Evolutionary conservation across 2,113 vertebrate species (phyloP).

Genomic region (Ia io): DNA sequence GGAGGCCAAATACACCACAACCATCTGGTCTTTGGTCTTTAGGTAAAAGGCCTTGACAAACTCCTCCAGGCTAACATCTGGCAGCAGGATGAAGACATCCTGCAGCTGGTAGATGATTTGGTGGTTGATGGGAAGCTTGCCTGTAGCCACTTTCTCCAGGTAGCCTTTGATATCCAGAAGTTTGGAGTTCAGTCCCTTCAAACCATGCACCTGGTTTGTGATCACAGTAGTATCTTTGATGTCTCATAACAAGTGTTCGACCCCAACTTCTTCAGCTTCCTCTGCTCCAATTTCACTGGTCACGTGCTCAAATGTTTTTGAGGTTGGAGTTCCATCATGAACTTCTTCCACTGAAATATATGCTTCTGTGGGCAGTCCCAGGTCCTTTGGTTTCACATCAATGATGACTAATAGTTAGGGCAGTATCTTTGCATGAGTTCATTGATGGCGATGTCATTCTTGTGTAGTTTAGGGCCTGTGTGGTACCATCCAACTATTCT

Average conservation of each 20-base stretch:
- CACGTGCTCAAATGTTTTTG: conserved; percentile 98
- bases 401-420: conserved; percentile 97
- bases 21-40: conserved; percentile 99
- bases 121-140: conserved; percentile 97
- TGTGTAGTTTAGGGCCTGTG: conserved; percentile 97
- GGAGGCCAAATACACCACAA: conserved; percentile 97
- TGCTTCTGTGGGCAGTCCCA: conserved; percentile 96
- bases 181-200: conserved; percentile 98
- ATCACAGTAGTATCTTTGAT: conserved; percentile 99
- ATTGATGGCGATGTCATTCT: conserved; percentile 99
- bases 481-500: conserved; percentile 99
- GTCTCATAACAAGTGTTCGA: conserved; percentile 96
- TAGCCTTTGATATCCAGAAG: conserved; percentile 96
- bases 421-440: conserved; percentile 99
- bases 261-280: conserved; percentile 97
- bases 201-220: conserved; percentile 98
- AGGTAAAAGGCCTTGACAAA: conserved; percentile 99
- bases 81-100: conserved; percentile 97
- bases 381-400: conserved; percentile 97
- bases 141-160: conserved; percentile 92
- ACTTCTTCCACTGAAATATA: conserved; percentile 99
- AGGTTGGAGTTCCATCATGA: conserved; percentile 97
- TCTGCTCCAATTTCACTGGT: conserved; percentile 98
- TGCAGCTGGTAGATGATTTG: conserved; percentile 99
- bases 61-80: conserved; percentile 95